phyloP scores from a whole-genome alignment of 2,113 vertebrate species.

The Rallus limicola region DNA sequence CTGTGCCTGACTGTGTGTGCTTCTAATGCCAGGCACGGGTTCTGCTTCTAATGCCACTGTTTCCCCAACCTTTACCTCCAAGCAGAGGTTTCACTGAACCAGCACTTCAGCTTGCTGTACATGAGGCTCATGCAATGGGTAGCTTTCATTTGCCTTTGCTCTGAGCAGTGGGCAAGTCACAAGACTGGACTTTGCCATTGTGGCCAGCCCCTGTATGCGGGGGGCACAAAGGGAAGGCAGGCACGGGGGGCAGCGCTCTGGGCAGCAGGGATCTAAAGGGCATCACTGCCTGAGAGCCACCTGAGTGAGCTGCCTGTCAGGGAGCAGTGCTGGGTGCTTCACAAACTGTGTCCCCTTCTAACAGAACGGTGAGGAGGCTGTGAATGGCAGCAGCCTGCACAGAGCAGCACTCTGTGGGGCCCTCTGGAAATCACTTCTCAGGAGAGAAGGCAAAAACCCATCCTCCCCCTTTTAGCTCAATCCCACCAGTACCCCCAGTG shows the following conservation, averaged over 20 bases:
- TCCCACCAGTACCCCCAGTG: background rate
- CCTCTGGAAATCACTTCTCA: background rate
- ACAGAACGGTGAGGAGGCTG: background rate
- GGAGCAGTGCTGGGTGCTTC: background rate
- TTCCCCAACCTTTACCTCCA: background rate
- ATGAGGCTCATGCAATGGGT: background rate
- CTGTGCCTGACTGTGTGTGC: background rate
- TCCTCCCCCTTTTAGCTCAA: background rate
- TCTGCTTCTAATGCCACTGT: background rate
- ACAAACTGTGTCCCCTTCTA: background rate
- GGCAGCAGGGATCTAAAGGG: background rate
- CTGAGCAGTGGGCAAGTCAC: background rate
- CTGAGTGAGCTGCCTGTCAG: background rate
- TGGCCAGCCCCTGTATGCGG: background rate
- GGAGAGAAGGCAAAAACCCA: background rate
- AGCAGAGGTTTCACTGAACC: background rate
- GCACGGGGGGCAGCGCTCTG: background rate
- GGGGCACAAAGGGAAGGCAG: rapidly evolving
- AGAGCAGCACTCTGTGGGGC: background rate
- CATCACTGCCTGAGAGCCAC: background rate
- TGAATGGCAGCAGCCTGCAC: background rate
- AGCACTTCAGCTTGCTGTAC: background rate
- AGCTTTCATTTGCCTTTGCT: background rate
- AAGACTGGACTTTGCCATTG: background rate
- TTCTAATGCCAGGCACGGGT: background rate